A percentile compares a stretch with the other conserved stretches of the same genome.
These are phyloP conservation scores for Anomalospiza imberbis DNA, from an alignment of 2,797 vertebrate genomes.

Conservation along the genomic window DNA sequence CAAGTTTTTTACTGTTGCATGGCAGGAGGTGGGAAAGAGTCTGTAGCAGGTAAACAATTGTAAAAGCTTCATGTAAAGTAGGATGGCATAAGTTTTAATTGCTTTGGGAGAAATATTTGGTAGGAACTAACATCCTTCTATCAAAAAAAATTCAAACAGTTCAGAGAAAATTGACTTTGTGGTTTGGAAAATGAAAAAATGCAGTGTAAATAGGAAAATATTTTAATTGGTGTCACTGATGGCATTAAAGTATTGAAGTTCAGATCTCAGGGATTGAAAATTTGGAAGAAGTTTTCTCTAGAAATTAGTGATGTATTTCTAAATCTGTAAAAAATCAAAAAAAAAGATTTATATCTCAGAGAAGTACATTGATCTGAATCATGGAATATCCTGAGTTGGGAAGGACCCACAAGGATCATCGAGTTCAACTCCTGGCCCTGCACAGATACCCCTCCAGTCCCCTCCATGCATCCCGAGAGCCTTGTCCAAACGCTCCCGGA, in stretches of 20 bases:
- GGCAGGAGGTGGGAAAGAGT: neutral
- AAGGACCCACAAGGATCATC: fast-evolving
- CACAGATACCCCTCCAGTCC: neutral
- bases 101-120: neutral
- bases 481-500: fast-evolving
- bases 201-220: neutral
- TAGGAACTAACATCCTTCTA: neutral
- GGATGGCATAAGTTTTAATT: neutral
- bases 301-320: neutral
- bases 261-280: neutral
- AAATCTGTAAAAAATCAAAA: neutral
- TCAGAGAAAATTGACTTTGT: neutral
- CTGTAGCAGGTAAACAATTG: neutral
- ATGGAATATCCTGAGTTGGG: neutral
- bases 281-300: neutral
- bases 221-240: neutral
- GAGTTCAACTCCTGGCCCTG: neutral
- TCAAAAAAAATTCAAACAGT: neutral
- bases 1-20: neutral
- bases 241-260: neutral
- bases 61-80: neutral
- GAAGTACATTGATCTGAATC: neutral
- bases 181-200: neutral
- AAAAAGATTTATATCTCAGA: neutral
- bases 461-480: neutral